Evolutionary conservation across 2,888 invertebrate species (phyloP), one percentile per base, ranked within the genome.

Genomic region (Deroplatys truncata): DNA sequence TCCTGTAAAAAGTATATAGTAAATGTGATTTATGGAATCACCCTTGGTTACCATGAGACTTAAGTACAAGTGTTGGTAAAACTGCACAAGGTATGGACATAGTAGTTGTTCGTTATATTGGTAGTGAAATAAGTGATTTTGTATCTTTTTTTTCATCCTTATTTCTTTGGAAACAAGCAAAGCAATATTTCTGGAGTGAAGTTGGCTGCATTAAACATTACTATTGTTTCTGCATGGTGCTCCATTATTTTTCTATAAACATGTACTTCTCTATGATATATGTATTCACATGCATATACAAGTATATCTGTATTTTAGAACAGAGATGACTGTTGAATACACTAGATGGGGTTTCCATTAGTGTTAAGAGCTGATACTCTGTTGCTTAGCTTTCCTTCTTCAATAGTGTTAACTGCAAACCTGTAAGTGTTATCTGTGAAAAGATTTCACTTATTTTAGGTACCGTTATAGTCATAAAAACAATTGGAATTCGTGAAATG

Each of bases 141-240:
- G 35, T 35, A 72, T 35, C 7, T 35, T 82, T 87, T 87, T 87
- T 83, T 83, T 82, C 35, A 87, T 5, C 56, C 56, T 25, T 25
- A 16, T 72, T 72, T 72, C 56, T 72, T 72, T 35, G 35, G 43
- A 43, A 43, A 87, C 87, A 87, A 82, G 87, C 43, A 35, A 87
- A 87, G 87, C 87, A 87, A 83, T 83, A 87, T 87, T 87, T 87
- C 87, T 82, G 87, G 25, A 87, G 9, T 82, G 83, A 87, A 87
- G 35, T 35, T 29, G 82, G 35, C 25, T 83, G 82, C 87, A 31
- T 29, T 28, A n/a, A 82, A 43, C 43, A n/a, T 87, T 84, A 84
- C 28, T 28, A 35, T 31, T 84, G 35, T 86, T 86, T 83, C 87
- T 35, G 35, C 82, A 35, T 82, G 87, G 83, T 87, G 43, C 87